Percentiles rank a stretch among this genome's conserved stretches.
Conservation (phyloP, 2,113 vertebrate species). For the Ramphastos sulfuratus region DNA sequence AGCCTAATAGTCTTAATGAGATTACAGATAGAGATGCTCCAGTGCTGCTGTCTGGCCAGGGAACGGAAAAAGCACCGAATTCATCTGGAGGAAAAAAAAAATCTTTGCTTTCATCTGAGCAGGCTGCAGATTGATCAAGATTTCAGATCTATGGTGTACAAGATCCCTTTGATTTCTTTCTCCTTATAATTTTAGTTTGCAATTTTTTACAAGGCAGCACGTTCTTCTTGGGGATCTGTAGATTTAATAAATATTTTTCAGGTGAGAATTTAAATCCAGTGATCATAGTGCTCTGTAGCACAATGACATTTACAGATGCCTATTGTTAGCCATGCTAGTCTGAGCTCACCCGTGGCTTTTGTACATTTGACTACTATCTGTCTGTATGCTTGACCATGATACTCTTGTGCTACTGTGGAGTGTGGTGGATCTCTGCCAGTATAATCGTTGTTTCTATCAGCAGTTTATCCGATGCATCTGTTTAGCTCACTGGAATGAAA, state of each 20-base stretch:
- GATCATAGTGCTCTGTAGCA: background rate
- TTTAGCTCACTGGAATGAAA: conserved; percentile 24
- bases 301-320: background rate
- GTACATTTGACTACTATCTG: background rate
- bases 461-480: conserved; percentile 40
- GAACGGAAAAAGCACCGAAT: conserved; percentile 4
- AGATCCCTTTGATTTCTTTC: background rate
- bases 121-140: background rate
- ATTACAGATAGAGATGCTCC: conserved; percentile 15
- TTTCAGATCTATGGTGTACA: background rate
- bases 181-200: background rate
- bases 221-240: background rate
- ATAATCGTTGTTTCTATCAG: conserved; percentile 21
- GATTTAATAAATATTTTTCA: background rate
- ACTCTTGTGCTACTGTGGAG: background rate
- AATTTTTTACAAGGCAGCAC: background rate
- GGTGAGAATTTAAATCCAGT: background rate
- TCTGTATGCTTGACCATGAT: background rate
- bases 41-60: background rate
- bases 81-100: background rate
- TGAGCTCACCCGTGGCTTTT: background rate
- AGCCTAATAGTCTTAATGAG: conserved; percentile 7
- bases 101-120: background rate
- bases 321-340: background rate
- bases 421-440: background rate